phyloP scores from a whole-genome alignment of 2,113 vertebrate genomes.

The Strix uralensis region DNA sequence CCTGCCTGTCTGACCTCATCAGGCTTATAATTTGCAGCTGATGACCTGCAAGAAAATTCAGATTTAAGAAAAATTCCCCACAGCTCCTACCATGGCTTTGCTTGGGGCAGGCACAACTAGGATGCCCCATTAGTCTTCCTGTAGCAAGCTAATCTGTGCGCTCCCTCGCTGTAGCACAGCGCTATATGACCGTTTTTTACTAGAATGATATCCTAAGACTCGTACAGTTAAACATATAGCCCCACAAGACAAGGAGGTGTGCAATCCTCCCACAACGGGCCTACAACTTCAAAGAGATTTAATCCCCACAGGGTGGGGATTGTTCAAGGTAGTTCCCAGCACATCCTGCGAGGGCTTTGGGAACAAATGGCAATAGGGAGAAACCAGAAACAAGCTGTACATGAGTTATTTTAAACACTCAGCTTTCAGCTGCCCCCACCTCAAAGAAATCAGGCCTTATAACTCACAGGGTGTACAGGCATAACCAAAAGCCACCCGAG shows the following conservation, averaged over 20 bases:
- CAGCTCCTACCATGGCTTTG: neutral
- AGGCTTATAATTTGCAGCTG: neutral
- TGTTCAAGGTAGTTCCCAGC: neutral
- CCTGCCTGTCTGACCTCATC: neutral
- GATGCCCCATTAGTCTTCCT: neutral
- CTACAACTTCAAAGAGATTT: rapidly evolving
- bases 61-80: neutral
- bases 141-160: rapidly evolving
- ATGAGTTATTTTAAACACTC: neutral
- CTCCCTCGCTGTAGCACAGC: neutral
- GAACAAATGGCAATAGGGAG: neutral
- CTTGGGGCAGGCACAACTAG: neutral
- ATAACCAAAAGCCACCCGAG: rapidly evolving
- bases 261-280: neutral
- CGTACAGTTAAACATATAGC: rapidly evolving
- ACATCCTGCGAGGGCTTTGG: neutral
- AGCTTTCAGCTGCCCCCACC: neutral
- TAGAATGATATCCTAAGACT: neutral
- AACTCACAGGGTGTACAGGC: neutral
- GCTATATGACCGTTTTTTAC: neutral
- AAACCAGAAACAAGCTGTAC: neutral
- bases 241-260: neutral
- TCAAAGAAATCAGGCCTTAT: neutral
- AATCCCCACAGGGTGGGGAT: rapidly evolving
- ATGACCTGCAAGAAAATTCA: neutral